Evolutionary conservation across 1,140 invertebrate species (phyloP), one percentile per base, ranked within the genome.

Genomic region (Caenorhabditis briggsae): DNA sequence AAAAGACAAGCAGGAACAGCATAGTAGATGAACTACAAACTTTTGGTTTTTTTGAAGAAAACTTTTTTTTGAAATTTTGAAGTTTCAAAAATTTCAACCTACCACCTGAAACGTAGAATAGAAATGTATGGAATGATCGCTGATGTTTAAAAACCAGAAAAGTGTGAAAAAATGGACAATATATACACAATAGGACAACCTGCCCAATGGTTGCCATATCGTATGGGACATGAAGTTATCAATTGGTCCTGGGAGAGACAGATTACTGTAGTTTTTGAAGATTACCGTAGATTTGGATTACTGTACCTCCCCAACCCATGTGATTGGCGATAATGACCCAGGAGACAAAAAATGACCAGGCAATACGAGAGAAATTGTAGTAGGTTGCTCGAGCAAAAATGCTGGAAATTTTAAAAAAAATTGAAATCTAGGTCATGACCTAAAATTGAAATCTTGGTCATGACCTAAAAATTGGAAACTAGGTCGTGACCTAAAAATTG

Each of bases 291-390:
- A 33, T 33, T 33, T 33, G 82, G 16, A 18, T 59, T 56, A 55
- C 82, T 33, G 50, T 84, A 84, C 55, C 82, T 84, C 46, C 84
- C 61, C 64, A 85, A 23, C 84, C 84, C 33, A 70, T 74, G 48
- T 85, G 84, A 20, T 53, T 50, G 2, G 84, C 84, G 9, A 85
- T 20, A 16, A 85, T 70, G 41, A 85, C 61, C 48, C 46, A 85
- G 14, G 84, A 64, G 16, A 85, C 61, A 12, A 33, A 41, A n/a
- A 85, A 1, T 18, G 59, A 50, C 84, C 84, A 85, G 25, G 20
- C 84, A 7, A 85, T 48, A 5, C 84, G 84, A 23, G 84, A 85
- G 43, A 85, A 85, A 25, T 85, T 85, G 84, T 85, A 70, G 43
- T 85, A 85, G 61, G 61, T 50, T 11, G 84, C 84, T 50, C 84